These are phyloP conservation scores for Nymphalis c-album DNA, from an alignment of 2,888 invertebrate genomes.

Conservation along the genomic window DNA sequence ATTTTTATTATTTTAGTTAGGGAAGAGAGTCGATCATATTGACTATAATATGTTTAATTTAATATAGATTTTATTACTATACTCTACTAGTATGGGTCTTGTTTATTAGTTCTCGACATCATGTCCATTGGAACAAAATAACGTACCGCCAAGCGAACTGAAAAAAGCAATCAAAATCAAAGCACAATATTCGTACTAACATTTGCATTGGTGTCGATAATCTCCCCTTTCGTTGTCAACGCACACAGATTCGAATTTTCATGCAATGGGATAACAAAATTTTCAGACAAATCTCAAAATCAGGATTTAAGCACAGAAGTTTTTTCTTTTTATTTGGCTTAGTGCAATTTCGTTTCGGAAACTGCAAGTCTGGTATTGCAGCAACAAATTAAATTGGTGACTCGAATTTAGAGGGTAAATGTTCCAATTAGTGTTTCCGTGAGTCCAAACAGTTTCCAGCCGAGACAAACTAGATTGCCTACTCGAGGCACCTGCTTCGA, in stretches of 20 bases:
- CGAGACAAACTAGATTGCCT: conserved; percentile 73
- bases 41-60: too few species aligned
- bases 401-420: conserved; percentile 74
- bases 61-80: too few species aligned
- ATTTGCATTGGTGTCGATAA: conserved; percentile 10
- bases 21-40: too few species aligned
- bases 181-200: conserved; percentile 7
- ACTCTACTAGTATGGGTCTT: background rate
- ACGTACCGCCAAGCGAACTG: background rate
- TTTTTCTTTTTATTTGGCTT: conserved; percentile 22
- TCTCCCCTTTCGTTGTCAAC: conserved; percentile 13
- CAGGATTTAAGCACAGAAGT: conserved; percentile 3
- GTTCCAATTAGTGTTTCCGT: conserved; percentile 75
- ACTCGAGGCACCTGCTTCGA: conserved; percentile 41
- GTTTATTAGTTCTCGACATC: conserved; percentile 8
- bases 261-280: background rate
- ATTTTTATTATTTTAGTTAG: too few species aligned
- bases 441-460: conserved; percentile 51
- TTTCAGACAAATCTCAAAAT: conserved; percentile 15
- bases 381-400: conserved; percentile 70
- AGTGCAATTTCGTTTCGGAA: conserved; percentile 27
- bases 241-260: background rate
- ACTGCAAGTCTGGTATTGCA: conserved; percentile 33
- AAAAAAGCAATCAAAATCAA: conserved; percentile 13
- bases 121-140: conserved; percentile 2